Percentiles rank a stretch among this genome's conserved stretches.
phyloP scores from a whole-genome alignment of 2,113 vertebrate genomes.

The Tragelaphus strepsiceros region DNA sequence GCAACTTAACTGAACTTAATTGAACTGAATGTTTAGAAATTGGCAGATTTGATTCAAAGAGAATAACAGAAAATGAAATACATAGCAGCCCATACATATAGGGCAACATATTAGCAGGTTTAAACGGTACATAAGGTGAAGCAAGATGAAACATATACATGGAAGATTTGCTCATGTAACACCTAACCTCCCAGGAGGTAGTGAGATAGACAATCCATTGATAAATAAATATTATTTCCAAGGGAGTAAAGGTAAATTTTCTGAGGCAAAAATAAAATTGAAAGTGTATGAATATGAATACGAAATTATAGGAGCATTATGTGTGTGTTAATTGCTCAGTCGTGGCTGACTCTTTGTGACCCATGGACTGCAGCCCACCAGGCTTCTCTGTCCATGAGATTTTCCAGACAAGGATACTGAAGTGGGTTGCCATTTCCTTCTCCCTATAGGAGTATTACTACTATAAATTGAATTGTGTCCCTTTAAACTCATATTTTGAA shows the following conservation, averaged over 20 bases:
- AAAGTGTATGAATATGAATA: neutral
- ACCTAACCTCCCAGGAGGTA: neutral
- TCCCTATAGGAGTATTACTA: neutral
- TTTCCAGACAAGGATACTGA: neutral
- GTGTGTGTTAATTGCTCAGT: neutral
- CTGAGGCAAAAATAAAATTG: neutral
- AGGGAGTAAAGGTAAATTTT: neutral
- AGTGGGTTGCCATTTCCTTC: neutral
- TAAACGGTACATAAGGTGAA: neutral
- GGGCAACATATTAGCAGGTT: neutral
- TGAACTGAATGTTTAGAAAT: neutral
- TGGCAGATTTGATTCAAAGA: neutral
- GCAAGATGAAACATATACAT: neutral
- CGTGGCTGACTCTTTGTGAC: neutral
- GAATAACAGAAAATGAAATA: neutral
- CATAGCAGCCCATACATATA: neutral
- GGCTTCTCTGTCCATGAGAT: neutral
- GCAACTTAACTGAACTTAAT: neutral
- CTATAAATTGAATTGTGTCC: neutral
- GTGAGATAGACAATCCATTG: neutral
- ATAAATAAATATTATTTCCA: neutral
- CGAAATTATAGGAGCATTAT: neutral
- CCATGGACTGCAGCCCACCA: neutral
- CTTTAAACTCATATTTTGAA: neutral
- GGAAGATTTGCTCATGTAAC: neutral